Conservation (phyloP, 1,140 invertebrate genomes). For the Luehdorfia chinensis region DNA sequence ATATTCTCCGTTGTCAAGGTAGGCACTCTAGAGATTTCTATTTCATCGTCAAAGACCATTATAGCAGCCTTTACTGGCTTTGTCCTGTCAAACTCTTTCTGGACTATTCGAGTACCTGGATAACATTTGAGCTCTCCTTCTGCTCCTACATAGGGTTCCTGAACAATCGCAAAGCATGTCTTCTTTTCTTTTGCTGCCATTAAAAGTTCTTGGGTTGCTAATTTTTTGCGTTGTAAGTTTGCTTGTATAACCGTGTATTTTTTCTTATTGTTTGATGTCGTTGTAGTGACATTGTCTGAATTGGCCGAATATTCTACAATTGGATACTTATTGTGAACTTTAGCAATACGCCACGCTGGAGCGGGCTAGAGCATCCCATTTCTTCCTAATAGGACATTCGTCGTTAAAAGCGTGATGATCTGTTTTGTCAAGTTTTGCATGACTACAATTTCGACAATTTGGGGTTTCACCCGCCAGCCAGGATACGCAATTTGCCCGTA, state of each 20-base stretch:
- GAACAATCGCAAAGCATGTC: neutral
- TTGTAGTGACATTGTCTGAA: too few relatives aligned
- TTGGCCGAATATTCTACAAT: too few relatives aligned
- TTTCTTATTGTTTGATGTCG: too few relatives aligned
- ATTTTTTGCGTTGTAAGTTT: neutral
- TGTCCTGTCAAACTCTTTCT: neutral
- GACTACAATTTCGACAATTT: conserved; percentile 8
- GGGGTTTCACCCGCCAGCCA: neutral
- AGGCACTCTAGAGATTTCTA: too few relatives aligned
- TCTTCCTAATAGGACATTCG: conserved; percentile 1
- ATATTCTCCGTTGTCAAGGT: neutral
- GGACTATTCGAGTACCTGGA: neutral
- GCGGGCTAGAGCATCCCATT: conserved; percentile 8
- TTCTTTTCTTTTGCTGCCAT: neutral
- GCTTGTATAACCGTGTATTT: neutral
- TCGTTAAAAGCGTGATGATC: conserved; percentile 14
- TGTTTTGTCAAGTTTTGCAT: neutral
- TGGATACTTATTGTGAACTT: neutral
- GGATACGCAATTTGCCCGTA: neutral
- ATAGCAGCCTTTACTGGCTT: neutral
- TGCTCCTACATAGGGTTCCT: conserved; percentile 2
- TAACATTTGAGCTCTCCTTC: neutral
- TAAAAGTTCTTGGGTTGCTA: neutral
- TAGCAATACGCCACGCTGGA: neutral
- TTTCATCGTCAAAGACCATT: neutral